Percentiles rank a stretch among this genome's conserved stretches.
Evolutionary conservation across 2,797 vertebrate genomes (phyloP).

Genomic region (Pterois miles): DNA sequence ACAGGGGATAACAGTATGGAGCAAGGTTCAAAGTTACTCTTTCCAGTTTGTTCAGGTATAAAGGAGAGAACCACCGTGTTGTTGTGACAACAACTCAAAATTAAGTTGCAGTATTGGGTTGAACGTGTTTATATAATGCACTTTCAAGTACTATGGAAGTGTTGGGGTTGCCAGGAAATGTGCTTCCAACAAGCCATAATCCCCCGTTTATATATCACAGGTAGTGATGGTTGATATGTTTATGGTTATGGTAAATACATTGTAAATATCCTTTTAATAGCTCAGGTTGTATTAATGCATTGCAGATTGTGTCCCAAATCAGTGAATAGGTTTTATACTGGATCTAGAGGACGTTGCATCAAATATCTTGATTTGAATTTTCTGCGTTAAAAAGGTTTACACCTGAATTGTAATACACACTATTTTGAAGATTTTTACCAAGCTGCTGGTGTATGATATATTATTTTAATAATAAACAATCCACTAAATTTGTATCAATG

Average conservation of each 20-base stretch:
- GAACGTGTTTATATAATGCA: background rate
- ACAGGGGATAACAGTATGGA: background rate
- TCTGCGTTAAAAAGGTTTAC: too few relatives aligned
- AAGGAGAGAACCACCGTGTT: background rate
- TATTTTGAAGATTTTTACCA: too few relatives aligned
- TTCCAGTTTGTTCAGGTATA: slow-evolving; percentile 7
- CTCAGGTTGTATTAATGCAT: background rate
- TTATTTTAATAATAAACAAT: too few relatives aligned
- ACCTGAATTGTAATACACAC: too few relatives aligned
- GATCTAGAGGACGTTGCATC: background rate
- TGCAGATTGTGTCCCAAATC: background rate
- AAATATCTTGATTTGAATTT: background rate
- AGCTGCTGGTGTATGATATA: too few relatives aligned
- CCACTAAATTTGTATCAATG: too few relatives aligned
- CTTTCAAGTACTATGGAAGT: background rate
- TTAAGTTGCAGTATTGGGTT: background rate
- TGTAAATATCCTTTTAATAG: background rate
- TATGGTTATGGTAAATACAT: too few relatives aligned
- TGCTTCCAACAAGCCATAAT: background rate
- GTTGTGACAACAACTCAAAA: slow-evolving; percentile 19
- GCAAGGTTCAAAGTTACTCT: slow-evolving; percentile 36
- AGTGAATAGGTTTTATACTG: background rate
- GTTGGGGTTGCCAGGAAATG: background rate
- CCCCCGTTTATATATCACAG: background rate
- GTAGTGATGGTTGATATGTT: background rate